Conservation (phyloP, 2,797 vertebrate genomes). For the Mus caroli region DNA sequence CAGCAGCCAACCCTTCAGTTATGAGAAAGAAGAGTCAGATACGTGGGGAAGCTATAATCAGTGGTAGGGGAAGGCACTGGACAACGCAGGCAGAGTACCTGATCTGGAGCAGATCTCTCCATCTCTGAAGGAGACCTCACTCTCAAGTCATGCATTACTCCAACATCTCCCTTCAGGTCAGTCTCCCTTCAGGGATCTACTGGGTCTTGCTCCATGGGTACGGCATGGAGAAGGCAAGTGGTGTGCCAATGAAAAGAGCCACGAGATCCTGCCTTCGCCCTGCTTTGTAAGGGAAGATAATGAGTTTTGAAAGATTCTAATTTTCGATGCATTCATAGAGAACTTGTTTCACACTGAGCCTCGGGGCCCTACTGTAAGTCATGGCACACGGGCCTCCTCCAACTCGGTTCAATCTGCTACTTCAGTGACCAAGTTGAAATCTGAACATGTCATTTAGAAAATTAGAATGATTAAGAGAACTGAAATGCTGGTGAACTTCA, state of each 20-base stretch:
- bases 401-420: background rate
- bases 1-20: background rate
- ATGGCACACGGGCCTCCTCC: background rate
- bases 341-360: background rate
- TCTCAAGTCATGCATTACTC: background rate
- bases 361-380: background rate
- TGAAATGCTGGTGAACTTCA: constrained; percentile 21
- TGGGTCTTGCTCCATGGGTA: background rate
- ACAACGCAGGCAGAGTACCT: background rate
- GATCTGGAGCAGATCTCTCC: background rate
- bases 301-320: constrained; percentile 10
- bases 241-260: background rate
- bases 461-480: constrained; percentile 52
- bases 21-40: background rate
- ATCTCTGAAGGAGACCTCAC: background rate
- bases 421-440: constrained; percentile 41
- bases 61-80: background rate
- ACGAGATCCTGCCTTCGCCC: background rate
- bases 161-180: background rate
- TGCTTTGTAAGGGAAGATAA: background rate
- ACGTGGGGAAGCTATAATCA: background rate
- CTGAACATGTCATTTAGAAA: constrained; percentile 62
- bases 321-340: constrained; percentile 5
- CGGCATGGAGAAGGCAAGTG: background rate
- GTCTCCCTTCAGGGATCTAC: background rate